Evolutionary conservation across 1,140 invertebrate genomes (phyloP), one percentile per base, ranked within the genome.

Genomic region (Drosophila triauraria): DNA sequence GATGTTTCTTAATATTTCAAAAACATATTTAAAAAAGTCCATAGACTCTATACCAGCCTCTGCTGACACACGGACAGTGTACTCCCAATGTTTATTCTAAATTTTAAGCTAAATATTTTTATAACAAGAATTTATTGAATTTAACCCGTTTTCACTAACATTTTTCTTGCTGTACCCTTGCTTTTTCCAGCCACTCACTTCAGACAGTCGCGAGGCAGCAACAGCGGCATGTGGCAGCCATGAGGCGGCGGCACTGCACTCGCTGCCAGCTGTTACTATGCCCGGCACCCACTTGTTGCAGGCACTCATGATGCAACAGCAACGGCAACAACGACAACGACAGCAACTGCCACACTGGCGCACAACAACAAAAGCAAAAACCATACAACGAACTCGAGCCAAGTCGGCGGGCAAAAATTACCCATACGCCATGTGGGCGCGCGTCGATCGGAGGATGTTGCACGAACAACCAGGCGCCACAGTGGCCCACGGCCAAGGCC

Each of bases 251-350:
- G 78, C 63, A 32, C 43, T 48, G 10, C 17, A 44, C 7, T 51
- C 46, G 65, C 75, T 64, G 76, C 64, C 60, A 57, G 79, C 67
- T 82, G 71, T 57, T 59, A 80, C 51, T 47, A 82, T 83, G 83
- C 46, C 68, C 71, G 75, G 80, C 53, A 10, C 2, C 76, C 83
- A 87, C 83, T 87, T 87, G 83, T 87, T 87, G 83, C 83, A 86
- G 64, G 71, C 71, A 40, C 64, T 71, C 78, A 77, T 80, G 71
- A 85, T 80, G 65, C 80, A 78, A 72, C 75, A 68, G 44, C 74
- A 59, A 10, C 78, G 62, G 9, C 23, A 32, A 40, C 38, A 53
- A 32, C 47, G 32, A 23, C 10, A 44, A 38, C 2, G 25, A 12
- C 13, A 80, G 13, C 57, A 80, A 30, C n/a, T 35, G 35, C 44